These are phyloP conservation scores for Trichosurus vulpecula DNA, from an alignment of 2,797 vertebrate genomes.

Conservation along the genomic window DNA sequence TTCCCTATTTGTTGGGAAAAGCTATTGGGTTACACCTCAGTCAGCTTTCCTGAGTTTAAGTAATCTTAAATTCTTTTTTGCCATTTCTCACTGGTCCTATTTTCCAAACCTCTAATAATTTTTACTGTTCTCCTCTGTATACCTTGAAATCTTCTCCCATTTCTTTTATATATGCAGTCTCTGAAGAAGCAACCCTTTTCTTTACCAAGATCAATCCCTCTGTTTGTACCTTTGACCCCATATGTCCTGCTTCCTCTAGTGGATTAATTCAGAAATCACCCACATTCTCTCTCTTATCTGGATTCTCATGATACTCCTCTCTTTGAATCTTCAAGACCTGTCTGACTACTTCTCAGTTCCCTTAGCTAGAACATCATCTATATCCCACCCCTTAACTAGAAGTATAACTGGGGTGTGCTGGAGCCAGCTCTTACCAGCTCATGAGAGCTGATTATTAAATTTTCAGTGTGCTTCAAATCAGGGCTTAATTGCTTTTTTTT, in stretches of 20 bases:
- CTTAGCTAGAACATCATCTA: too few species aligned
- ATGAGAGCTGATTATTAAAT: too few species aligned
- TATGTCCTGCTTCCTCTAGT: neutral
- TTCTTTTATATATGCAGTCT: neutral
- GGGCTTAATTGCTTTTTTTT: too few species aligned
- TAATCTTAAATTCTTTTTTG: conserved; percentile 26
- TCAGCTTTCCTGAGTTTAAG: conserved; percentile 22
- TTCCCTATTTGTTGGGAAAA: neutral
- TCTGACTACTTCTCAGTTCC: too few species aligned
- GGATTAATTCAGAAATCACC: too few species aligned
- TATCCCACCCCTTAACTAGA: too few species aligned
- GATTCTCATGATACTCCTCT: too few species aligned
- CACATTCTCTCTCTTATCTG: too few species aligned
- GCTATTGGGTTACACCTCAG: neutral
- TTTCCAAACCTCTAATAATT: neutral
- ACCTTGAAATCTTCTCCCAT: neutral
- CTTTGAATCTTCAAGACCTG: too few species aligned
- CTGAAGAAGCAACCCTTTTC: neutral
- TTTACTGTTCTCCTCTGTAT: neutral
- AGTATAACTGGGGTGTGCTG: too few species aligned
- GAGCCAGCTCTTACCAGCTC: too few species aligned
- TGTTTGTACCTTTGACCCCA: neutral
- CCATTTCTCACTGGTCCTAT: conserved; percentile 28
- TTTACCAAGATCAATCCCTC: neutral
- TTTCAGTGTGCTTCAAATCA: too few species aligned